Conservation (phyloP, 2,113 vertebrate species). For the Ictalurus punctatus region DNA sequence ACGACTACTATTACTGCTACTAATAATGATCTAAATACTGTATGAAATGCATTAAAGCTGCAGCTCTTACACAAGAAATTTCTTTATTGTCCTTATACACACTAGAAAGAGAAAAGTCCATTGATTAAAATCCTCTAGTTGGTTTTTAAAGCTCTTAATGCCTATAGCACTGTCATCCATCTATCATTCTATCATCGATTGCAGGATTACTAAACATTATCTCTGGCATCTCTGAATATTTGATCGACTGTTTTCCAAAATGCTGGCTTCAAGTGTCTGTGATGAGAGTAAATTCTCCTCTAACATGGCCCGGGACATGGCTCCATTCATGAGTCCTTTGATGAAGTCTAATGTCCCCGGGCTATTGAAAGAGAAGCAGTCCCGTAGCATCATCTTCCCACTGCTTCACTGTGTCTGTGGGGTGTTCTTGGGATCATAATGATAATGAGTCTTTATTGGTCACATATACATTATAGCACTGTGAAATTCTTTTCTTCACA, state of each 20-base stretch:
- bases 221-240: neutral
- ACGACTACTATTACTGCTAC: neutral
- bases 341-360: neutral
- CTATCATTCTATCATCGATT: neutral
- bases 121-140: neutral
- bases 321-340: neutral
- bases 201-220: neutral
- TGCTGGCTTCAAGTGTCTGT: neutral
- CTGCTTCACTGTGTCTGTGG: neutral
- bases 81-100: neutral
- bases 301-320: neutral
- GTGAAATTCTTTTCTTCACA: too few relatives aligned
- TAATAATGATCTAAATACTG: neutral
- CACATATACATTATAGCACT: too few relatives aligned
- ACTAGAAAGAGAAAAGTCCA: neutral
- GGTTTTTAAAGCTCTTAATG: neutral
- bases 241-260: neutral
- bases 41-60: neutral
- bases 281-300: neutral
- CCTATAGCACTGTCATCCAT: neutral
- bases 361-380: neutral
- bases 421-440: neutral
- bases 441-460: too few relatives aligned
- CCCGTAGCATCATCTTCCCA: neutral
- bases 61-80: neutral